Conservation (phyloP, 2,113 vertebrate species). For the Orycteropus afer region DNA sequence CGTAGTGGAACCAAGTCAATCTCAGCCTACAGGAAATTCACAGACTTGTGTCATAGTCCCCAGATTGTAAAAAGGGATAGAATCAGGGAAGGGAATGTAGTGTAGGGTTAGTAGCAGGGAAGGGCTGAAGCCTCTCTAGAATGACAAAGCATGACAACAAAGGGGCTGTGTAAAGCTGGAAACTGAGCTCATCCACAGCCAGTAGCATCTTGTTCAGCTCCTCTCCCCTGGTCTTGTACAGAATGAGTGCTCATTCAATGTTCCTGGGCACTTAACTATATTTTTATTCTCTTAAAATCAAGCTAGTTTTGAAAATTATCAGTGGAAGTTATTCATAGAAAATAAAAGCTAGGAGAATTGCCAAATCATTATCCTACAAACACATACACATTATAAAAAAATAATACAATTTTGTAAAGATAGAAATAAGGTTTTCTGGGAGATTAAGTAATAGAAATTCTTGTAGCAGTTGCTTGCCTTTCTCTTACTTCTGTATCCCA, state of each 20-base stretch:
- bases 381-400: not conserved
- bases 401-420: not conserved
- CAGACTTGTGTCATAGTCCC: not conserved
- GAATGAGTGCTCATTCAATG: not conserved
- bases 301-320: not conserved
- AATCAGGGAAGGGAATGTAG: not conserved
- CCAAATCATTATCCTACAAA: not conserved
- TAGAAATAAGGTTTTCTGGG: not conserved
- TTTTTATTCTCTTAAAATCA: not conserved
- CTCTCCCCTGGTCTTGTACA: not conserved
- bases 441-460: not conserved
- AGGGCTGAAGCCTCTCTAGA: fast-evolving
- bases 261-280: not conserved
- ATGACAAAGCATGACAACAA: not conserved
- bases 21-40: not conserved
- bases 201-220: fast-evolving
- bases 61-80: not conserved
- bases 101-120: not conserved
- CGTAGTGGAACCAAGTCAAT: not conserved
- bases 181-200: too few species aligned
- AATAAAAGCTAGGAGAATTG: not conserved
- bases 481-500: not conserved
- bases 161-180: not conserved
- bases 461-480: fast-evolving
- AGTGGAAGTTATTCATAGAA: not conserved